A percentile compares a stretch with the other conserved stretches of the same genome.
These are phyloP conservation scores for Digitonthophagus gazella DNA, from an alignment of 2,888 invertebrate genomes.

Conservation along the genomic window DNA sequence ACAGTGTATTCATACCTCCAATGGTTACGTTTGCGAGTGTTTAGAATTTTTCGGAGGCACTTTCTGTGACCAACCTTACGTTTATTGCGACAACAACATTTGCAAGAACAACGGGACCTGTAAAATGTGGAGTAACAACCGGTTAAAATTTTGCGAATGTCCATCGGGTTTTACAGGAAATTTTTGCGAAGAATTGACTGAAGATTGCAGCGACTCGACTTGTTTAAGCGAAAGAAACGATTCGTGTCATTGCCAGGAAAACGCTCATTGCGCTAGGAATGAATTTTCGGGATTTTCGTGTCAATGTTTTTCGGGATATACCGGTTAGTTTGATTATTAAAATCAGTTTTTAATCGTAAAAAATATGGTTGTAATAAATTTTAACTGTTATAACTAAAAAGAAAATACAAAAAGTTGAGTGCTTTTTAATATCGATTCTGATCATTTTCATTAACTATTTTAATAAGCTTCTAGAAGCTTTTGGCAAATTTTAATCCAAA, in stretches of 20 bases:
- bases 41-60: conserved; percentile 58
- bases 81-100: conserved; percentile 59
- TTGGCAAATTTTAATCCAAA: no score
- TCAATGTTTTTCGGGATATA: conserved; percentile 66
- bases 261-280: conserved; percentile 55
- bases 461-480: no score
- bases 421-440: no score
- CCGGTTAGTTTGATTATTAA: conserved; percentile 53
- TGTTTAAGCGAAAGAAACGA: conserved; percentile 58
- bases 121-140: conserved; percentile 50
- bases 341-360: no score
- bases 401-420: no score
- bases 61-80: conserved; percentile 57
- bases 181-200: conserved; percentile 63
- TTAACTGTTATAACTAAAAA: no score
- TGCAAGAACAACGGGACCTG: conserved; percentile 66
- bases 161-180: conserved; percentile 63
- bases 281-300: conserved; percentile 61
- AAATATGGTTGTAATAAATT: no score
- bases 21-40: conserved; percentile 59
- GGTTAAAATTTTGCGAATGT: conserved; percentile 63
- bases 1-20: conserved; percentile 53
- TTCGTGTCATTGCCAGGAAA: conserved; percentile 71
- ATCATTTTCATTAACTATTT: no score
- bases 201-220: conserved; percentile 65